Conservation (phyloP, 2,797 vertebrate species). For the Calcarius lapponicus region DNA sequence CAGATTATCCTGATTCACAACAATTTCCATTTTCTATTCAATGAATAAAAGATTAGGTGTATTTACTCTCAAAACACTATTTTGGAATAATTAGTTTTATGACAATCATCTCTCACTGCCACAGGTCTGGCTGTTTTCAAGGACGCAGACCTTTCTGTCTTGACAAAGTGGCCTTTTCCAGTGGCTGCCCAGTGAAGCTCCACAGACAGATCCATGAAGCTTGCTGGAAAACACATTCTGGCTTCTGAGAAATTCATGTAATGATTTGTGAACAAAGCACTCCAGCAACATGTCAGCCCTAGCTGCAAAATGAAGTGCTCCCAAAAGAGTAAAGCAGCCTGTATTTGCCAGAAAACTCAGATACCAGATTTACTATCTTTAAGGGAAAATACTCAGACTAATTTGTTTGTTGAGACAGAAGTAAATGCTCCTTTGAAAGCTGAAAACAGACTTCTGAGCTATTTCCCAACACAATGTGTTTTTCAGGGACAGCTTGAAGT, state of each 20-base stretch:
- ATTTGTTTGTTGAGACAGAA: background rate
- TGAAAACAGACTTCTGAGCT: background rate
- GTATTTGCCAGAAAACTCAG: background rate
- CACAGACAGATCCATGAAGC: background rate
- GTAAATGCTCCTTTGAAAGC: background rate
- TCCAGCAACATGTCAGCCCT: background rate
- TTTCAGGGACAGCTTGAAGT: background rate
- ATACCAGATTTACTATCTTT: background rate
- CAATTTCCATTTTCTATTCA: background rate
- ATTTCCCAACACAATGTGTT: rapidly evolving
- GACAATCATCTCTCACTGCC: background rate
- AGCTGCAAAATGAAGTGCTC: background rate
- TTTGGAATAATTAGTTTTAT: background rate
- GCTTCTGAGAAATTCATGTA: background rate
- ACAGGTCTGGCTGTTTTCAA: background rate
- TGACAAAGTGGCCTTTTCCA: background rate
- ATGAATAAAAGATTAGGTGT: background rate
- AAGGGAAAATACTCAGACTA: background rate
- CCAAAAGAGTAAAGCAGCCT: background rate
- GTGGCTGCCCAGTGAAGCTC: background rate
- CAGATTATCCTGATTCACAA: background rate
- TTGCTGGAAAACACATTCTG: background rate
- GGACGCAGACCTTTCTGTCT: background rate
- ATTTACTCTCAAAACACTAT: background rate
- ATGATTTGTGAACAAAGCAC: background rate